A percentile compares a stretch with the other conserved stretches of the same genome.
Conservation (phyloP, 2,888 invertebrate genomes). For the Petrolisthes cinctipes region DNA sequence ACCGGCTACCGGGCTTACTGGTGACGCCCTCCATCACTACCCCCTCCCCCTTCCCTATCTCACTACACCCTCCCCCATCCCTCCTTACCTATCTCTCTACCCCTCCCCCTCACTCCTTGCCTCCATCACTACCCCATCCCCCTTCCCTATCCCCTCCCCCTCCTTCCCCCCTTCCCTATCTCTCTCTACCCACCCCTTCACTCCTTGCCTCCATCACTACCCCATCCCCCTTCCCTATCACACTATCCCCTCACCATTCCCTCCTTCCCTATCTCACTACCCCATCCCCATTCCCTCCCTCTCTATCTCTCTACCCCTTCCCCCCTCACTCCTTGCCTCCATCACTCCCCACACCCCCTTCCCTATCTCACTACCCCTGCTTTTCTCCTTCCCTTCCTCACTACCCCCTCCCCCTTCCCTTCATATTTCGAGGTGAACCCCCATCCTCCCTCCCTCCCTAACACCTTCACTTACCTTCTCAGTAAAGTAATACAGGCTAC, state of each 20-base stretch:
- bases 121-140: neutral
- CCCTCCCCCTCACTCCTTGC: too few relatives aligned
- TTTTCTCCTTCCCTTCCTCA: neutral
- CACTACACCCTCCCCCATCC: neutral
- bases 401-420: neutral
- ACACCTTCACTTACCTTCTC: too few relatives aligned
- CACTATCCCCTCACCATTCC: neutral
- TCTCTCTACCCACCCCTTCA: neutral
- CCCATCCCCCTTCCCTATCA: neutral
- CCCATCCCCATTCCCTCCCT: neutral
- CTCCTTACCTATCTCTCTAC: neutral
- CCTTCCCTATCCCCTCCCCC: neutral
- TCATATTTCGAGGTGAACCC: too few relatives aligned
- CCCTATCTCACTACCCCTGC: neutral
- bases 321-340: neutral
- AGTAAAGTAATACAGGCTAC: too few relatives aligned
- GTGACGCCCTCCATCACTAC: conserved; percentile 2
- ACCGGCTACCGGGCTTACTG: conserved; percentile 63
- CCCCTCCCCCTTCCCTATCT: neutral
- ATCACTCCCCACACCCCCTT: neutral
- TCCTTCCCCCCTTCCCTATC: neutral
- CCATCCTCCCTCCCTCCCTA: too few relatives aligned
- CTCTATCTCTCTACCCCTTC: neutral
- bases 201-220: neutral
- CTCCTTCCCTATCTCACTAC: neutral